Conservation (phyloP, 2,797 vertebrate species). For the Peromyscus nudipes region DNA sequence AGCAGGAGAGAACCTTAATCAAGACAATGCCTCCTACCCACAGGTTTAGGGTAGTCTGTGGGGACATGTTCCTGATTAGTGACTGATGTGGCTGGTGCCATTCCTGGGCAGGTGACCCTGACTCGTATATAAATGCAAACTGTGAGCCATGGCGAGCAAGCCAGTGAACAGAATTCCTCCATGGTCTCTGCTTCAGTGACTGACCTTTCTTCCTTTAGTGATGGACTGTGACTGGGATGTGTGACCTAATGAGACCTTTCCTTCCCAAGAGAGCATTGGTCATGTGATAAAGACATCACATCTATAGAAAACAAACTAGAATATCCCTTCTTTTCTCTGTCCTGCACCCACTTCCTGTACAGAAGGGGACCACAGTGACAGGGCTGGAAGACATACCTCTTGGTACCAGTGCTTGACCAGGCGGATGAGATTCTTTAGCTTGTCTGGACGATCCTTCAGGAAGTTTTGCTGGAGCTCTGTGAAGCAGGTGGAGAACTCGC, state of each 20-base stretch:
- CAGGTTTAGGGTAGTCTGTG: too few species aligned
- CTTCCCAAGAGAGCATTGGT: neutral
- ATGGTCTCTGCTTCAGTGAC: too few species aligned
- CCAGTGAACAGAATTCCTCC: too few species aligned
- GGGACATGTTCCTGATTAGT: too few species aligned
- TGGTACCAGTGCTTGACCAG: constrained; percentile 88
- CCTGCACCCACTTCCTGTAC: neutral
- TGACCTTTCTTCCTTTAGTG: neutral
- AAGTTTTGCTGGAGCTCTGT: constrained; percentile 87
- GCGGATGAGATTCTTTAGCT: constrained; percentile 86
- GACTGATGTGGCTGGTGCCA: too few species aligned
- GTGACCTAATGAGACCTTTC: neutral
- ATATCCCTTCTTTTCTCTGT: accelerated
- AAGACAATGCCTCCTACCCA: too few species aligned
- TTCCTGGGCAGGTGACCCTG: too few species aligned
- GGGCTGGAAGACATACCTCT: constrained; percentile 63
- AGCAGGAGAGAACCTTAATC: too few species aligned
- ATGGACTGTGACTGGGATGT: neutral
- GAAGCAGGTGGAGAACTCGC: constrained; percentile 87
- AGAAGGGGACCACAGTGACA: accelerated
- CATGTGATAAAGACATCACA: neutral
- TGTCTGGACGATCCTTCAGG: constrained; percentile 71
- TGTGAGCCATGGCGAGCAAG: too few species aligned
- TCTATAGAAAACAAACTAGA: neutral
- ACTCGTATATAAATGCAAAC: too few species aligned